phyloP scores from a whole-genome alignment of 2,888 invertebrate genomes.

The Molorchus minor region DNA sequence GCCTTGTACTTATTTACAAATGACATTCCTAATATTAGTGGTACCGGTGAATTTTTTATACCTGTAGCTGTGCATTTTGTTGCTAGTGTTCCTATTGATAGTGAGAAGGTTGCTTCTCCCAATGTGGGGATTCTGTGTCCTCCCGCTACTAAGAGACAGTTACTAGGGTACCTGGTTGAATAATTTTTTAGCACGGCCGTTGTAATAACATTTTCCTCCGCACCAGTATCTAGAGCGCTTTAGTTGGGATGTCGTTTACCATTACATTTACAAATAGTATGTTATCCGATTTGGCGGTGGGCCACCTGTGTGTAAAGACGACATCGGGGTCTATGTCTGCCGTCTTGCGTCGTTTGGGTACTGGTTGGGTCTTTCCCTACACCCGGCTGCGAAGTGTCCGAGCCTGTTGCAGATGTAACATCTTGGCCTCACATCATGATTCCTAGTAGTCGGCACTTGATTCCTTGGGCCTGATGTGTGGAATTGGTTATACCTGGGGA shows the following conservation, averaged over 20 bases:
- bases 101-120: not conserved
- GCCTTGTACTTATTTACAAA: not conserved
- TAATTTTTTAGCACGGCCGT: not conserved
- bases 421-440: conserved; percentile 9
- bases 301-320: conserved; percentile 11
- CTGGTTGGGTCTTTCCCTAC: not conserved
- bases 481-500: not conserved
- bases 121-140: conserved; percentile 1
- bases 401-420: conserved; percentile 17
- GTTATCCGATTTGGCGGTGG: not conserved
- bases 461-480: not conserved
- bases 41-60: not conserved
- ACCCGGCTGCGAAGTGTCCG: conserved; percentile 6
- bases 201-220: not conserved
- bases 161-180: not conserved
- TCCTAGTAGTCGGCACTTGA: conserved; percentile 11
- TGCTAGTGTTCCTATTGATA: not conserved
- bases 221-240: conserved; percentile 1
- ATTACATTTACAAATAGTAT: not conserved
- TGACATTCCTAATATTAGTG: conserved; percentile 1
- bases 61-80: not conserved
- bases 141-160: not conserved
- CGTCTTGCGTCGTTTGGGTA: conserved; percentile 16
- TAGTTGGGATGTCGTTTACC: not conserved
- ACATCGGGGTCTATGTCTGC: conserved; percentile 1